These are phyloP conservation scores for Emmelina monodactyla DNA, from an alignment of 2,888 invertebrate species.

Conservation along the genomic window DNA sequence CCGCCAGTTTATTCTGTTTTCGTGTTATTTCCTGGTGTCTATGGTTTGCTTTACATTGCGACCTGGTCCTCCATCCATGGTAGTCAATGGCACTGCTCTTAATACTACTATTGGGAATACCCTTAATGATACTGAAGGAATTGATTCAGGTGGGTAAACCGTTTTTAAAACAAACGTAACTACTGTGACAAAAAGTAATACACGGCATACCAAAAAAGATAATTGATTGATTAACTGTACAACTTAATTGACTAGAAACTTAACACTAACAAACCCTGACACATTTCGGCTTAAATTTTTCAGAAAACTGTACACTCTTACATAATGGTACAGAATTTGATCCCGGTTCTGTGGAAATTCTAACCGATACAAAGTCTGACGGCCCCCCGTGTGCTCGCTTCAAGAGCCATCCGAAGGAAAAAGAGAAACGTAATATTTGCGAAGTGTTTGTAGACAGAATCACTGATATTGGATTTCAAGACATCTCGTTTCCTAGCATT, in stretches of 20 bases:
- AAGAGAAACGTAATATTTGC: conserved; percentile 48
- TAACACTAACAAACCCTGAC: too few species aligned
- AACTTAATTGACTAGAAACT: too few species aligned
- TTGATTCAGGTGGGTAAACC: conserved; percentile 39
- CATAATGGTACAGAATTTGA: conserved; percentile 31
- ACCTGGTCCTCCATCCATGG: conserved; percentile 79
- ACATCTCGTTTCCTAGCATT: too few species aligned
- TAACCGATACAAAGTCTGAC: conserved; percentile 35
- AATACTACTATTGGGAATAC: conserved; percentile 33
- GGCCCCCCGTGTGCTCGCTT: conserved; percentile 40
- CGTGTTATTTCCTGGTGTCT: conserved; percentile 89
- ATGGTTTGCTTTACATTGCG: conserved; percentile 87
- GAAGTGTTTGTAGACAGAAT: too few species aligned
- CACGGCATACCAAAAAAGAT: too few species aligned
- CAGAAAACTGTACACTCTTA: conserved; percentile 44
- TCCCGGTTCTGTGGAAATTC: conserved; percentile 38
- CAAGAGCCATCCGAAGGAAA: conserved; percentile 52
- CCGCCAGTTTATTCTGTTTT: conserved; percentile 89
- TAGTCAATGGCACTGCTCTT: conserved; percentile 34
- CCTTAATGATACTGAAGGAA: conserved; percentile 37
- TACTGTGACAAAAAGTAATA: too few species aligned
- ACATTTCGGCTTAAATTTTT: too few species aligned
- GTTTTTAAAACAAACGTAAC: too few species aligned
- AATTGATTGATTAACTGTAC: too few species aligned
- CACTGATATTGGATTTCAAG: too few species aligned